These are phyloP conservation scores for Terrapene triunguis DNA, from an alignment of 2,113 vertebrate species.

Conservation along the genomic window DNA sequence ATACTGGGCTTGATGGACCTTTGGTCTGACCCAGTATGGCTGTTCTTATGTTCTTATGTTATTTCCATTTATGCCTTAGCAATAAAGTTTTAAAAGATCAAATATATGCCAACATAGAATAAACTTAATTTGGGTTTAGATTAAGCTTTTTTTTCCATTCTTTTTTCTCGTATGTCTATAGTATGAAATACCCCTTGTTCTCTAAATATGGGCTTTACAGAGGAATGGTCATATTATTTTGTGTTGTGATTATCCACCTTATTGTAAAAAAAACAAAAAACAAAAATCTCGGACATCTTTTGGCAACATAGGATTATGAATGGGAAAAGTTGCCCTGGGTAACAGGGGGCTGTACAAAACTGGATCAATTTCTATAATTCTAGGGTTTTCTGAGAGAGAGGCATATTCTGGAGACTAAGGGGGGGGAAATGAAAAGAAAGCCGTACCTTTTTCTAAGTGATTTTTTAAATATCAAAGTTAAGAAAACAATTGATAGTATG, in stretches of 20 bases:
- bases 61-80: not conserved
- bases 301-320: rapidly evolving
- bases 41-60: too few species aligned
- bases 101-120: not conserved
- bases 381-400: not conserved
- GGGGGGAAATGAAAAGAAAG: not conserved
- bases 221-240: not conserved
- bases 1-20: too few species aligned
- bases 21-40: too few species aligned
- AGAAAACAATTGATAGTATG: not conserved
- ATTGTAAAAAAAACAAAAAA: not conserved
- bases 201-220: not conserved
- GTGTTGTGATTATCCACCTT: not conserved
- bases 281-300: not conserved
- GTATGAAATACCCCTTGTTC: not conserved
- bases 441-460: slow-evolving; percentile 77
- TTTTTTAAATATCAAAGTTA: slow-evolving; percentile 71
- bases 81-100: not conserved
- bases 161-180: not conserved
- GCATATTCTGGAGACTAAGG: rapidly evolving
- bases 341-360: not conserved
- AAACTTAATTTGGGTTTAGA: not conserved
- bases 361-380: not conserved
- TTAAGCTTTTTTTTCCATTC: not conserved
- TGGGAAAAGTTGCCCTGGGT: rapidly evolving